Evolutionary conservation across 2,888 invertebrate species (phyloP).

Genomic region (Ophion obscuratus): DNA sequence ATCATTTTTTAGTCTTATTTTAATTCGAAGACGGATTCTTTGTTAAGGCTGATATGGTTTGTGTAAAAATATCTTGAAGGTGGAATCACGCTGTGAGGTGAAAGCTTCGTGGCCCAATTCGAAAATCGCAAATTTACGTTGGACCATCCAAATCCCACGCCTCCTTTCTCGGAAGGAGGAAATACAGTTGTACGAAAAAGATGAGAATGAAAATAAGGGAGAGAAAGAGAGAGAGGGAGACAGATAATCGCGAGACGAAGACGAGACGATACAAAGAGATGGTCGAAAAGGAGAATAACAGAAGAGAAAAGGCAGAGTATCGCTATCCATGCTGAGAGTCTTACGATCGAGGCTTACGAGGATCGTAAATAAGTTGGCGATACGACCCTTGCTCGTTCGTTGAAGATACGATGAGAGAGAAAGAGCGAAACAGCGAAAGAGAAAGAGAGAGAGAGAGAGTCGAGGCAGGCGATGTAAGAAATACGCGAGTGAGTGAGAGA

Average conservation of each 20-base stretch:
- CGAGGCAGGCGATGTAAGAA: conserved; percentile 28
- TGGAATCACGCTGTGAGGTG: conserved; percentile 46
- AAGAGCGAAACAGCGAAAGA: too few relatives aligned
- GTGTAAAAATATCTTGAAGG: conserved; percentile 34
- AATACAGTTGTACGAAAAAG: conserved; percentile 60
- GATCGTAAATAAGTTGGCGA: conserved; percentile 80
- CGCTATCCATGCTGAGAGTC: conserved; percentile 69
- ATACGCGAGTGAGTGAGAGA: conserved; percentile 23
- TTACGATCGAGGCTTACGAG: conserved; percentile 79
- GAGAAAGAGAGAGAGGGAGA: conserved; percentile 36
- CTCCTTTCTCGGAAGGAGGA: conserved; percentile 36
- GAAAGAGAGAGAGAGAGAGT: conserved; percentile 17
- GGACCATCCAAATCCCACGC: conserved; percentile 60
- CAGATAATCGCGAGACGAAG: conserved; percentile 15
- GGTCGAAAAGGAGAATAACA: conserved; percentile 52
- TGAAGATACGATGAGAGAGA: conserved; percentile 72
- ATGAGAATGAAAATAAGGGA: conserved; percentile 35
- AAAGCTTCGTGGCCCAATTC: conserved; percentile 63
- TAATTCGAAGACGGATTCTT: conserved; percentile 20
- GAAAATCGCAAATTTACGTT: conserved; percentile 64
- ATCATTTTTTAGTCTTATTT: background rate
- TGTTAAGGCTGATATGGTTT: conserved; percentile 20
- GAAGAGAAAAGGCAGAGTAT: conserved; percentile 54
- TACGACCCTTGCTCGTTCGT: conserved; percentile 75
- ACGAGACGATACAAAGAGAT: conserved; percentile 57